These are phyloP conservation scores for Meganola albula DNA, from an alignment of 2,888 invertebrate genomes.

Conservation along the genomic window DNA sequence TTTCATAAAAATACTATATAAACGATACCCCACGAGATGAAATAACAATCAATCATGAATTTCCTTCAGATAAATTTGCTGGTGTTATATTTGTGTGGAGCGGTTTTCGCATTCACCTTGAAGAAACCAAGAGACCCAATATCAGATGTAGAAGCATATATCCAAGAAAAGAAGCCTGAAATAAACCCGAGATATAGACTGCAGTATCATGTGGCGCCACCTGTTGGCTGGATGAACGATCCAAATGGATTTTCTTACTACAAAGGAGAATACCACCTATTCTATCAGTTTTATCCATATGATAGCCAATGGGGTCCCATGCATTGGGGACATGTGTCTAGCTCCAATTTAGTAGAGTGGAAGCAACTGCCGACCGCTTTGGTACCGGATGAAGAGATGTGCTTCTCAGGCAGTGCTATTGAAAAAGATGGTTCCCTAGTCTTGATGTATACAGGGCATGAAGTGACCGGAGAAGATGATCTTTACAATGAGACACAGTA, in stretches of 20 bases:
- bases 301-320: constrained; percentile 65
- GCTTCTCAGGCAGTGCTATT: constrained; percentile 70
- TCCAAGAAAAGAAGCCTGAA: constrained; percentile 42
- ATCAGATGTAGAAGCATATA: constrained; percentile 48
- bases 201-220: constrained; percentile 58
- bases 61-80: not conserved
- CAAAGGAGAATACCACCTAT: constrained; percentile 71
- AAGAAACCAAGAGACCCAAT: constrained; percentile 8
- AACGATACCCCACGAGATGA: too few relatives aligned
- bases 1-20: too few relatives aligned
- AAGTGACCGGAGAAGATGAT: constrained; percentile 38
- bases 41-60: not conserved
- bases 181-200: constrained; percentile 55
- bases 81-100: not conserved
- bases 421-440: constrained; percentile 49
- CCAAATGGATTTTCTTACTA: constrained; percentile 75
- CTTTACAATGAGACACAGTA: constrained; percentile 57
- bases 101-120: not conserved
- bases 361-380: constrained; percentile 65
- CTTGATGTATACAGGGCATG: constrained; percentile 61
- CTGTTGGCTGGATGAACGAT: constrained; percentile 77
- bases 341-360: constrained; percentile 71
- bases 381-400: constrained; percentile 58
- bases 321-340: constrained; percentile 75
- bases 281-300: constrained; percentile 74